phyloP scores from a whole-genome alignment of 2,797 vertebrate species.

The Eospalax fontanierii region DNA sequence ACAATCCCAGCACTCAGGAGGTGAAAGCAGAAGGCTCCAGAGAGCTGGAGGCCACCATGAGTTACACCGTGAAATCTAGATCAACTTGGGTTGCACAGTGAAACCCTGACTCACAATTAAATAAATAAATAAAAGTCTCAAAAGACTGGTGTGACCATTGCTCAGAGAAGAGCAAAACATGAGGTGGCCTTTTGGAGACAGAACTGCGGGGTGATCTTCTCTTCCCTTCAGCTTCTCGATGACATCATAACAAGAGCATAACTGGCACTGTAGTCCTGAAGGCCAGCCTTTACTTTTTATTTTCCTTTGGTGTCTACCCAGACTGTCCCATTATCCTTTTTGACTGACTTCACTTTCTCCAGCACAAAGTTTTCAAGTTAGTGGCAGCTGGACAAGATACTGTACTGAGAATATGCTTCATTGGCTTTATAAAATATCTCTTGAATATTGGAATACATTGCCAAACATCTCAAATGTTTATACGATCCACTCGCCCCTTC shows the following conservation, averaged over 20 bases:
- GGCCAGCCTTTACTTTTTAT: not conserved
- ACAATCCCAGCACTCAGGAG: not conserved
- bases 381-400: too few species aligned
- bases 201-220: not conserved
- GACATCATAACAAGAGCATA: not conserved
- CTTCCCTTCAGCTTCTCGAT: not conserved
- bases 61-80: not conserved
- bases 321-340: not conserved
- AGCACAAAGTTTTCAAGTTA: not conserved
- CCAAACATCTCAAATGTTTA: not conserved
- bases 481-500: not conserved
- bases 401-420: not conserved
- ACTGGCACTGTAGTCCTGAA: not conserved
- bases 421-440: not conserved
- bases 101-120: not conserved
- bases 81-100: not conserved
- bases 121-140: not conserved
- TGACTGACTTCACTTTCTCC: not conserved
- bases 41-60: not conserved
- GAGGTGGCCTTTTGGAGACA: not conserved
- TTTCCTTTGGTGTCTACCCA: not conserved
- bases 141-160: not conserved
- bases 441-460: not conserved
- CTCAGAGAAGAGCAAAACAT: not conserved
- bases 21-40: not conserved